Base-by-base conservation (phyloP, 2,797 vertebrate species). In the Gallinago solitaria region DNA sequence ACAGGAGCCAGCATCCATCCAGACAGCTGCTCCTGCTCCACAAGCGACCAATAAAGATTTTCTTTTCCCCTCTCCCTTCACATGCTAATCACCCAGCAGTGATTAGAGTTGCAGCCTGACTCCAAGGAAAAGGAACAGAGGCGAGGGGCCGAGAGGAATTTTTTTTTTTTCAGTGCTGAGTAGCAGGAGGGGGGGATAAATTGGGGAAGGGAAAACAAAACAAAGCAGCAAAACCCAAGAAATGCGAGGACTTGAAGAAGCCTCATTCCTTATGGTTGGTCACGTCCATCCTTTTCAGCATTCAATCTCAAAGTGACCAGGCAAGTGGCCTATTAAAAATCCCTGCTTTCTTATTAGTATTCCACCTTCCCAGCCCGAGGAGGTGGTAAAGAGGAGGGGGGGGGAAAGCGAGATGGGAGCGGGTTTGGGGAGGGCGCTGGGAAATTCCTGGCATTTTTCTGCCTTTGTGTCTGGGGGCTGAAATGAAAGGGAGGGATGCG, bases 401-500 rank as follows among this genome's bases (percentile, higher is more conserved):
- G n/a, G 37, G 15, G 54, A 60, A 89, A 69, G 69, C 68, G 95
- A 94, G 95, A 96, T 92, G 94, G 96, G 85, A 90, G 77, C 12
- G 16, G 12, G 91, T 73, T 85, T 93, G 94, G 92, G 93, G 95
- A 97, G 95, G 71, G 83, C 13, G 16, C 95, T 95, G 96, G 97
- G 97, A 98, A 97, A 98, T 98, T 98, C 98, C 95, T 98, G 60
- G 51, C 97, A 98, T 98, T 97, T 97, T 98, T 98, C 86, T 95
- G 93, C 96, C 93, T 98, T 98, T 98, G 98, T 98, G 91, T 98
- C 95, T 96, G 95, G 95, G 92, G 96, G 84, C 83, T 97, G 97
- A 98, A 95, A 92, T 96, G 86, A 94, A 96, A 96, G 68, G 91
- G 51, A 93, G 86, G 75, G 93, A 96, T 93, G 95, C 76, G 78